These are phyloP conservation scores for Henricia sp. DNA, from an alignment of 53 echinoderm and acorn worm genomes.

Conservation along the genomic window DNA sequence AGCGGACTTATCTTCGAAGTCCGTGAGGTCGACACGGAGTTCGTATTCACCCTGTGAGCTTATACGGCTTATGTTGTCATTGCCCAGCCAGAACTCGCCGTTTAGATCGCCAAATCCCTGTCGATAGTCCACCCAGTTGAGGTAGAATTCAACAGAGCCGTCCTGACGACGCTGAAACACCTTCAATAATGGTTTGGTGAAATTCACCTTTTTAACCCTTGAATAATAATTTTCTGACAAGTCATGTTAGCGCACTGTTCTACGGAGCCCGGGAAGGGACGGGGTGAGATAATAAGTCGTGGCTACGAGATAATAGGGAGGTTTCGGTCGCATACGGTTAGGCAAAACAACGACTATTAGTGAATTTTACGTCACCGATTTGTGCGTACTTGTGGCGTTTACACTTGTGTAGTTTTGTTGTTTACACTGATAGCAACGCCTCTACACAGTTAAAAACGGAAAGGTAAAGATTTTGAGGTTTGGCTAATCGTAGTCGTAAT, in stretches of 20 bases:
- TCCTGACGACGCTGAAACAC: constrained; percentile 80
- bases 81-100: constrained; percentile 89
- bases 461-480: too few species aligned
- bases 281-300: too few species aligned
- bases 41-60: constrained; percentile 89
- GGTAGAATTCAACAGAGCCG: constrained; percentile 78
- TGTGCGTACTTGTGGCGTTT: too few species aligned
- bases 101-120: constrained; percentile 85
- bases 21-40: constrained; percentile 84
- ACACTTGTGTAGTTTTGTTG: too few species aligned
- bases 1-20: constrained; percentile 64
- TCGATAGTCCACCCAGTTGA: constrained; percentile 79
- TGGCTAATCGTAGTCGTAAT: too few species aligned
- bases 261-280: not conserved
- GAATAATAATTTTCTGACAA: not conserved
- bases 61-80: constrained; percentile 80
- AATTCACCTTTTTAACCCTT: not conserved
- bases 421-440: too few species aligned
- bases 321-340: too few species aligned
- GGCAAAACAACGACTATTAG: too few species aligned
- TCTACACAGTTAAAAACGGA: too few species aligned
- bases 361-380: too few species aligned
- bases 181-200: constrained; percentile 35
- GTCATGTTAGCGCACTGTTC: not conserved
- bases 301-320: too few species aligned